Base-by-base conservation (phyloP, 2,113 vertebrate genomes). In the Morone chrysops region DNA sequence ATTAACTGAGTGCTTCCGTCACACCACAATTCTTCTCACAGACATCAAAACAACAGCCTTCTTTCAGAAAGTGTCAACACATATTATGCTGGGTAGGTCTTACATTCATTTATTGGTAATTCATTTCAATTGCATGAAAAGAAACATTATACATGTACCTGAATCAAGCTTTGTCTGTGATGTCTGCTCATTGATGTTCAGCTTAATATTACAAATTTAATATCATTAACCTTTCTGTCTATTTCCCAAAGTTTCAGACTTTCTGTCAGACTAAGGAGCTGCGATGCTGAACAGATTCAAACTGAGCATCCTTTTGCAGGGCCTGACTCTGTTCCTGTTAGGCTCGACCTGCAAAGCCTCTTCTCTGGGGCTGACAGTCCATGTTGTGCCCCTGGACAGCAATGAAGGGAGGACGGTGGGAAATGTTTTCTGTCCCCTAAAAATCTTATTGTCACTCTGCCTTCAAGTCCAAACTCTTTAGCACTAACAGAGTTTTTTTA, bases 341-440 rank as follows among this genome's bases (percentile, higher is more conserved):
- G 54, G 31, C 13, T 74, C 66, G 0, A 12, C 11, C 62, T 87
- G 41, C 16, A 50, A 75, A 2, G 91, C 88, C 48, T 81, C 88
- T 4, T 89, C 89, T 63, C 84, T 95, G 78, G 93, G 94, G 0
- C 66, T 95, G 71, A 87, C 89, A 0, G 92, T 95, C 43, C 88
- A 92, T 7, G 85, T 86, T 2, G 83, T 78, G 17, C 92, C 93
- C 43, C 73, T 93, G 53, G 40, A 85, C 2, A 80, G 48, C 2
- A 6, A 63, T 41, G 79, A 57, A 67, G 92, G 86, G 8, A 51
- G 78, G 9, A 85, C 47, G 48, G 94, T 95, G 41, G 62, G 79
- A 2, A 50, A 4, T 0, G 0, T 41, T 40, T 62, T 67, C 12
- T 50, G 5, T 20, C 31, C 8, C 25, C 6, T 14, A 12, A 17